Conservation (phyloP, 2,113 vertebrate species). For the Collichthys lucidus region DNA sequence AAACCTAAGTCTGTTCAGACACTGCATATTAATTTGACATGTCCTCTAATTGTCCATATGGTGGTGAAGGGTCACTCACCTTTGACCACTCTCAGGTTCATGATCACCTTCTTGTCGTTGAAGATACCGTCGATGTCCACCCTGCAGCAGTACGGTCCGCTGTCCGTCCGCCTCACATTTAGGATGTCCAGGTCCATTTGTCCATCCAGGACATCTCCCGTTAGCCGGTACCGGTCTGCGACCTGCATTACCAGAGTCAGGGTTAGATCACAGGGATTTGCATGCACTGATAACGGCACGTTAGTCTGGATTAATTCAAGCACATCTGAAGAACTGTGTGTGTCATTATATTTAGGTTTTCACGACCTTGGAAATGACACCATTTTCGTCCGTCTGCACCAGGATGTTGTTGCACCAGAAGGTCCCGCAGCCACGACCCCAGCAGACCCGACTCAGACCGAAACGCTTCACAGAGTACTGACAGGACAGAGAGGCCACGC, state of each 20-base stretch:
- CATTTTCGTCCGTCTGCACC: slow-evolving; percentile 82
- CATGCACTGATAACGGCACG: too few species aligned
- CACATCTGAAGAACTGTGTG: too few species aligned
- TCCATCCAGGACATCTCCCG: slow-evolving; percentile 81
- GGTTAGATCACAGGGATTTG: too few species aligned
- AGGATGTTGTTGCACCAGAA: slow-evolving; percentile 86
- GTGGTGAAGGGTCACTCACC: slow-evolving; percentile 55
- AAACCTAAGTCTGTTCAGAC: too few species aligned
- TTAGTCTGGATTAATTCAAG: too few species aligned
- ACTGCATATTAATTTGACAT: not conserved
- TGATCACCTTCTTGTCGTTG: slow-evolving; percentile 85
- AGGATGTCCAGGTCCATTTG: slow-evolving; percentile 84
- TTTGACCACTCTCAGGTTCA: slow-evolving; percentile 82
- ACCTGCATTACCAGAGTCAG: slow-evolving; percentile 53
- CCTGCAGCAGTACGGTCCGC: slow-evolving; percentile 85
- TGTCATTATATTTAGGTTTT: too few species aligned
- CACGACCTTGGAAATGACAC: slow-evolving; percentile 77
- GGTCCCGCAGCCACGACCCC: slow-evolving; percentile 84
- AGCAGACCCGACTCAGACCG: slow-evolving; percentile 83
- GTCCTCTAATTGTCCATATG: not conserved
- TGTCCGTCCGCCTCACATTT: slow-evolving; percentile 74
- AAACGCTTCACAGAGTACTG: slow-evolving; percentile 83
- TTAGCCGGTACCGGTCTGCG: slow-evolving; percentile 79
- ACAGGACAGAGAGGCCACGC: slow-evolving; percentile 81
- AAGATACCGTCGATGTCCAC: slow-evolving; percentile 84